Conservation (phyloP, 2,888 invertebrate species). For the Petrolisthes cinctipes region DNA sequence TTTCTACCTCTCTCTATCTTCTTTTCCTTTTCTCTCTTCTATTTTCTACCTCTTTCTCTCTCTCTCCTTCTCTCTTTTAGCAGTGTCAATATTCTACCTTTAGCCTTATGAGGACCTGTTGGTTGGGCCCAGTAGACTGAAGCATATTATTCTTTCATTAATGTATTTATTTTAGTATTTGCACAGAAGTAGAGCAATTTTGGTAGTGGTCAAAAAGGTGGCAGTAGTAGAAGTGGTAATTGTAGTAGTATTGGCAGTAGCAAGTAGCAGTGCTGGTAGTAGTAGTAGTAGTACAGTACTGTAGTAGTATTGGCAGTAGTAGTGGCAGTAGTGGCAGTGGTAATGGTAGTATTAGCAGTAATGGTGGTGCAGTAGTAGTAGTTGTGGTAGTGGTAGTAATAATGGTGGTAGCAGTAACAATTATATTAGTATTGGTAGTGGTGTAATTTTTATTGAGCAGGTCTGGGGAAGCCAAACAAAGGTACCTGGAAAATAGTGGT, state of each 20-base stretch:
- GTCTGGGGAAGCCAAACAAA: neutral
- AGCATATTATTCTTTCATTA: too few relatives aligned
- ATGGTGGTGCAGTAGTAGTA: slow-evolving; percentile 1
- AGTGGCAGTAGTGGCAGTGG: slow-evolving; percentile 9
- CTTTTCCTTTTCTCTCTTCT: too few relatives aligned
- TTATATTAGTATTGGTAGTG: neutral
- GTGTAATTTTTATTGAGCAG: neutral
- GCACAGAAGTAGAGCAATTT: too few relatives aligned
- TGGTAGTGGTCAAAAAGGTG: neutral
- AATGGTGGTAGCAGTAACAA: neutral
- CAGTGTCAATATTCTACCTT: too few relatives aligned
- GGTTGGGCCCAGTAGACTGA: too few relatives aligned
- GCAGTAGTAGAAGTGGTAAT: neutral
- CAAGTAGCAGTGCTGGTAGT: neutral
- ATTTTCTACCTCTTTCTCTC: too few relatives aligned
- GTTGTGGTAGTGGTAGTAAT: neutral
- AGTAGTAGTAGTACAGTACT: neutral
- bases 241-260: neutral
- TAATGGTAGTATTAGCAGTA: slow-evolving; percentile 14
- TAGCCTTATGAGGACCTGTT: too few relatives aligned
- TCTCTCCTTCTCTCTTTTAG: too few relatives aligned
- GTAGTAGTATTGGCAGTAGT: neutral
- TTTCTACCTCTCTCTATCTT: too few relatives aligned
- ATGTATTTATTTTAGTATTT: too few relatives aligned
- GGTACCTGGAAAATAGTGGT: slow-evolving; percentile 11